Percentiles rank a stretch among this genome's conserved stretches.
Evolutionary conservation across 2,113 vertebrate genomes (phyloP).

Genomic region (Coptodon bakossiorum): DNA sequence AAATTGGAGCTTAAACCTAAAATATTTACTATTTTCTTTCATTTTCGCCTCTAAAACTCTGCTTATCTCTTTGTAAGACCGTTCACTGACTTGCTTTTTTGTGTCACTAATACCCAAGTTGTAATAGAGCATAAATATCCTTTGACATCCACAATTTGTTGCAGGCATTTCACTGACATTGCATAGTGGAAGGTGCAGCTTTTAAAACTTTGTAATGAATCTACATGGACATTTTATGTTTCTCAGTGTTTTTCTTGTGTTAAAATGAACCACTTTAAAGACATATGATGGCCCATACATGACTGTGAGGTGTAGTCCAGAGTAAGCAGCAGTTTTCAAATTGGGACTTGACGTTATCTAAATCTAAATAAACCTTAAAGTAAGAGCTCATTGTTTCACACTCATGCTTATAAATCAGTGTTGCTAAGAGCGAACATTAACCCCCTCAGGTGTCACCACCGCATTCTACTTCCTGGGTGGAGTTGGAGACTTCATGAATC

Average conservation of each 20-base stretch:
- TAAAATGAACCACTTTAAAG: background rate
- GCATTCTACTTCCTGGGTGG: slow-evolving; percentile 60
- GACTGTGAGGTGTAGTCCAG: background rate
- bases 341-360: background rate
- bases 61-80: rapidly evolving
- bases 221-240: background rate
- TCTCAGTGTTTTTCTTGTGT: background rate
- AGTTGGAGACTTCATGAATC: slow-evolving; percentile 51
- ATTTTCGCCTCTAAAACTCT: background rate
- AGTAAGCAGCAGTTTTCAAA: background rate
- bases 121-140: background rate
- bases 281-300: background rate
- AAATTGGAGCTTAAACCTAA: background rate
- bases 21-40: background rate
- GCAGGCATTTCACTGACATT: slow-evolving; percentile 11
- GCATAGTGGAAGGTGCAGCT: slow-evolving; percentile 40
- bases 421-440: background rate
- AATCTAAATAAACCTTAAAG: slow-evolving; percentile 11
- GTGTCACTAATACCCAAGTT: background rate
- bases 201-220: slow-evolving; percentile 14
- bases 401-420: slow-evolving; percentile 35
- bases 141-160: background rate
- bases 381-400: slow-evolving; percentile 26
- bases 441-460: background rate
- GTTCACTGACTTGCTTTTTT: background rate